Evolutionary conservation across 2,113 vertebrate species (phyloP).

Genomic region (Dasyurus viverrinus): DNA sequence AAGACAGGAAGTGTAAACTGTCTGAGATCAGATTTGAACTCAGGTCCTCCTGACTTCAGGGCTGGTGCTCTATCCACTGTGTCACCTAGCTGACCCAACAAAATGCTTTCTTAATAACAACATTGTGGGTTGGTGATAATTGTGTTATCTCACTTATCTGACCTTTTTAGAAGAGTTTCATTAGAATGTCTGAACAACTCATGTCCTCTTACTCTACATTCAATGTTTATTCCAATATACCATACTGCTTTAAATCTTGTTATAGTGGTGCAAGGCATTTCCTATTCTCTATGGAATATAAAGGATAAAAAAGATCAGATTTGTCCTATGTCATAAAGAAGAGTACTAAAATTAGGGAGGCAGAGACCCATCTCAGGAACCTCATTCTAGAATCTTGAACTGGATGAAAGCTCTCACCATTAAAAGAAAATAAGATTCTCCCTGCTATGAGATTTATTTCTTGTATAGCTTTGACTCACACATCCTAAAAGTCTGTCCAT

Average conservation of each 20-base stretch:
- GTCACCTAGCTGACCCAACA: no score
- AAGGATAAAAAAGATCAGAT: conserved; percentile 11
- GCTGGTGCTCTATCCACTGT: no score
- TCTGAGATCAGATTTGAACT: no score
- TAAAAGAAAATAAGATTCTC: neutral
- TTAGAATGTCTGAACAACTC: neutral
- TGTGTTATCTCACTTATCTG: neutral
- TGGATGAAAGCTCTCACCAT: neutral
- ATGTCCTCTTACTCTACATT: neutral
- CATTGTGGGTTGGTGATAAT: neutral
- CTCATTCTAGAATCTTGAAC: neutral
- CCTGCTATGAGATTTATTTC: neutral
- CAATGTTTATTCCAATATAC: neutral
- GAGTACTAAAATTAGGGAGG: neutral
- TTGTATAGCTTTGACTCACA: neutral
- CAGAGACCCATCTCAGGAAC: neutral
- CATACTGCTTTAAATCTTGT: neutral
- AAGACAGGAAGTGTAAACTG: no score
- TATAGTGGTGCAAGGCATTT: neutral
- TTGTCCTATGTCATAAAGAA: neutral
- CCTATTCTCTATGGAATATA: conserved; percentile 27
- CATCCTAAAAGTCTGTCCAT: neutral
- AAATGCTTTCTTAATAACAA: neutral
- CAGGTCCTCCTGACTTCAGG: no score
- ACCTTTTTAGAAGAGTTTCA: neutral